Percentiles rank a stretch among this genome's conserved stretches.
Conservation (phyloP, 2,888 invertebrate genomes). For the Crocallis elinguaria region DNA sequence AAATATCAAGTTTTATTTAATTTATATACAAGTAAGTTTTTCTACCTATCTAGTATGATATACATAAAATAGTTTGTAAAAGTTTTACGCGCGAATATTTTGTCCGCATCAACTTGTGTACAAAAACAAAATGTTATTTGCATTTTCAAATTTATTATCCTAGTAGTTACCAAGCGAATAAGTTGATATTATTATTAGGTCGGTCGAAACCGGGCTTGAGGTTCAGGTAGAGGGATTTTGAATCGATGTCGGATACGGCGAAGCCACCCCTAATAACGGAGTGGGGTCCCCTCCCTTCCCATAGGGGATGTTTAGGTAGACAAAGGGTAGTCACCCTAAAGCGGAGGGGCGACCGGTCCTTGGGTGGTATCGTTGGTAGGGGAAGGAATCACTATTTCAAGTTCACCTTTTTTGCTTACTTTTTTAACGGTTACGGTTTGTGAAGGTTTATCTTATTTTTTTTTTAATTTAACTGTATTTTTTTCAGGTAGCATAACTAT, state of each 20-base stretch:
- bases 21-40: background rate
- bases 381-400: slow-evolving; percentile 69
- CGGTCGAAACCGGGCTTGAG: slow-evolving; percentile 39
- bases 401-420: slow-evolving; percentile 59
- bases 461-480: slow-evolving; percentile 11
- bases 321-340: slow-evolving; percentile 82
- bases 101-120: background rate
- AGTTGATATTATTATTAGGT: slow-evolving; percentile 42
- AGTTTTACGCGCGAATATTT: slow-evolving; percentile 18
- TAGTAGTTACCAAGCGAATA: background rate
- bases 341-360: slow-evolving; percentile 77
- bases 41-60: background rate
- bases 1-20: too few species aligned
- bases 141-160: background rate
- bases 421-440: slow-evolving; percentile 51
- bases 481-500: slow-evolving; percentile 18
- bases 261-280: slow-evolving; percentile 73
- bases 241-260: slow-evolving; percentile 70
- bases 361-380: slow-evolving; percentile 72
- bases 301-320: slow-evolving; percentile 77
- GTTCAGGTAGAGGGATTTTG: slow-evolving; percentile 65
- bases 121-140: background rate
- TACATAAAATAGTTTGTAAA: background rate
- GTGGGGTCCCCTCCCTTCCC: slow-evolving; percentile 80
- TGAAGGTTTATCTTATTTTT: slow-evolving; percentile 44